Conservation (phyloP, 2,113 vertebrate genomes). For the Trogon surrucura region DNA sequence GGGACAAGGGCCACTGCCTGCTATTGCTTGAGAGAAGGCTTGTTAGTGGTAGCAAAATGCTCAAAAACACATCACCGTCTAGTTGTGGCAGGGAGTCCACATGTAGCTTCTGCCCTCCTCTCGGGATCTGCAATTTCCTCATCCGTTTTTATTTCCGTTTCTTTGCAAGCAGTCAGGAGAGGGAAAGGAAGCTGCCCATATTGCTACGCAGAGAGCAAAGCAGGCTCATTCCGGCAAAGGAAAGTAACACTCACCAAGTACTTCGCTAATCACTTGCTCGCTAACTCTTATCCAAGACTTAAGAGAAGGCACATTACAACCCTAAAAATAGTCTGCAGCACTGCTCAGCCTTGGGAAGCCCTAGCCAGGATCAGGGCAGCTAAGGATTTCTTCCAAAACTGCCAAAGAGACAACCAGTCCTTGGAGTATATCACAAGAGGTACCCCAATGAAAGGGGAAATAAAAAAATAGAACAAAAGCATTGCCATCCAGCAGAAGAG, state of each 20-base stretch:
- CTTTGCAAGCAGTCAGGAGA: neutral
- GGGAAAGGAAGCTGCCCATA: neutral
- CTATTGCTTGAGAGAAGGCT: neutral
- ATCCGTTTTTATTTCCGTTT: neutral
- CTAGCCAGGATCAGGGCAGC: neutral
- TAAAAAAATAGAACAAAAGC: neutral
- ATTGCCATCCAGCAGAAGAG: neutral
- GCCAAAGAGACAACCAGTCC: neutral
- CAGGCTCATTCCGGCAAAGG: slow-evolving; percentile 37
- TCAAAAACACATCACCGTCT: neutral
- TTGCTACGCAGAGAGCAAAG: neutral
- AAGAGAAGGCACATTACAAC: slow-evolving; percentile 71
- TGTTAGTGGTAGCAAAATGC: neutral
- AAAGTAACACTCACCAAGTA: slow-evolving; percentile 34
- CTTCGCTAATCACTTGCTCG: slow-evolving; percentile 14
- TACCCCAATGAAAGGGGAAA: neutral
- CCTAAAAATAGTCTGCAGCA: slow-evolving; percentile 54
- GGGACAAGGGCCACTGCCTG: neutral
- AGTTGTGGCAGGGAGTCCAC: neutral
- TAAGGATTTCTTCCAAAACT: neutral
- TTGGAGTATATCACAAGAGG: neutral
- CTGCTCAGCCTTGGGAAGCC: slow-evolving; percentile 50
- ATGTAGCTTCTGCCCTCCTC: neutral
- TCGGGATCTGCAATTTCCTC: neutral
- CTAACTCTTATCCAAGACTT: slow-evolving; percentile 38